Conservation (phyloP, 2,797 vertebrate species). For the Notolepis coatsorum region DNA sequence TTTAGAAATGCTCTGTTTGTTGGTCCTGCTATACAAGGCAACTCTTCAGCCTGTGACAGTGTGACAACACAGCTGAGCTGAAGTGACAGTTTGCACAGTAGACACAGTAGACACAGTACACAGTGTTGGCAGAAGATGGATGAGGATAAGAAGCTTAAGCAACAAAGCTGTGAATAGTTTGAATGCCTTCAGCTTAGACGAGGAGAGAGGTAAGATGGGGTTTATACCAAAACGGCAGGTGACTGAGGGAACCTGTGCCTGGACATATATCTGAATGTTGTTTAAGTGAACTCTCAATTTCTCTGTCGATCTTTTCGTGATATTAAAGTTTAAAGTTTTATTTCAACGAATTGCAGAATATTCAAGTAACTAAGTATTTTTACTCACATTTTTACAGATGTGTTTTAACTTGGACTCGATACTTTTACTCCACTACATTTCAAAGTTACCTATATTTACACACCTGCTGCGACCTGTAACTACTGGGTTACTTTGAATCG, state of each 20-base stretch:
- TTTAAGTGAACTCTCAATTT: no score
- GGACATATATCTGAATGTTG: no score
- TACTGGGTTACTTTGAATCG: no score
- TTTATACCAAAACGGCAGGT: slow-evolving; percentile 8
- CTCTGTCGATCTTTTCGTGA: no score
- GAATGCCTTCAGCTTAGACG: slow-evolving; percentile 41
- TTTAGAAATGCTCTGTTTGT: not conserved
- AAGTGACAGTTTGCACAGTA: not conserved
- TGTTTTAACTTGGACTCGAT: no score
- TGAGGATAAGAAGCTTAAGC: slow-evolving; percentile 34
- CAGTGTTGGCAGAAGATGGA: slow-evolving; percentile 24
- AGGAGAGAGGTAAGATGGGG: slow-evolving; percentile 9
- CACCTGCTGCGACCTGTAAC: no score
- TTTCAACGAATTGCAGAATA: no score
- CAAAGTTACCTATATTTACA: no score
- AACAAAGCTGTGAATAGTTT: slow-evolving; percentile 35
- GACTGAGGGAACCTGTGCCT: not conserved
- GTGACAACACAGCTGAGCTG: not conserved
- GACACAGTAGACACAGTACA: slow-evolving; percentile 17
- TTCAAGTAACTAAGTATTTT: no score
- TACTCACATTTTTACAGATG: no score
- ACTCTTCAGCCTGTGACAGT: slow-evolving; percentile 1
- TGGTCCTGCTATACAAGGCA: not conserved
- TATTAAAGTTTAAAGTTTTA: no score
- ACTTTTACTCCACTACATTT: no score